Conservation (phyloP, 1,140 invertebrate species). For the Tribolium madens region DNA sequence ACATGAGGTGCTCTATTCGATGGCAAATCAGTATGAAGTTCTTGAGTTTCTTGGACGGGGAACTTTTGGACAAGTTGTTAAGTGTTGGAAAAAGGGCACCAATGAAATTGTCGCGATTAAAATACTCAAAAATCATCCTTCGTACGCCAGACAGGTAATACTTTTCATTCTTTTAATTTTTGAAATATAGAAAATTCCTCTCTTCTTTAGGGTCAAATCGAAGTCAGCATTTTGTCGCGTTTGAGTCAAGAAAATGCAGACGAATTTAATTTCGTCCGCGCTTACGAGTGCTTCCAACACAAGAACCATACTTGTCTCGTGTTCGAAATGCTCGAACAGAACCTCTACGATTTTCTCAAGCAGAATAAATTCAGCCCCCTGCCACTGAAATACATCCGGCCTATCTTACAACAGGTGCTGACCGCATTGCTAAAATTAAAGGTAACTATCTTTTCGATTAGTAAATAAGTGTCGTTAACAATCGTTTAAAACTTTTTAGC, state of each 20-base stretch:
- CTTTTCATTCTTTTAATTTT: neutral
- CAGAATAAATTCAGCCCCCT: slow-evolving; percentile 99
- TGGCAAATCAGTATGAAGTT: slow-evolving; percentile 94
- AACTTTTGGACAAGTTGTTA: slow-evolving; percentile 99
- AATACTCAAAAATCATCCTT: slow-evolving; percentile 99
- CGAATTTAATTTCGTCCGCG: slow-evolving; percentile 99
- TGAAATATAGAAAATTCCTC: neutral
- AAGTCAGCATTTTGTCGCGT: slow-evolving; percentile 97
- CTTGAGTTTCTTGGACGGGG: slow-evolving; percentile 98
- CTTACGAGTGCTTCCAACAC: slow-evolving; percentile 99
- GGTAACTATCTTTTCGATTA: slow-evolving; percentile 67
- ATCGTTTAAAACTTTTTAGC: slow-evolving; percentile 69
- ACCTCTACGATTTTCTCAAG: slow-evolving; percentile 99
- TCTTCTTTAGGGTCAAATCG: slow-evolving; percentile 90
- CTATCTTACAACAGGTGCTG: slow-evolving; percentile 98
- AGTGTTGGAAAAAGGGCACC: slow-evolving; percentile 99
- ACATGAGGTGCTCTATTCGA: slow-evolving; percentile 97
- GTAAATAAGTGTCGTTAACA: slow-evolving; percentile 1
- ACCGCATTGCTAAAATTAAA: slow-evolving; percentile 98
- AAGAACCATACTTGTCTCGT: slow-evolving; percentile 99
- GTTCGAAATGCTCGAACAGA: slow-evolving; percentile 99
- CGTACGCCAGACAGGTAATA: slow-evolving; percentile 91
- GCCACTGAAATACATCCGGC: slow-evolving; percentile 97
- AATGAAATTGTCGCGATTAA: slow-evolving; percentile 99
- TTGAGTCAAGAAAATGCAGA: slow-evolving; percentile 99